Evolutionary conservation across 2,113 vertebrate species (phyloP).

Genomic region (Vidua chalybeata): DNA sequence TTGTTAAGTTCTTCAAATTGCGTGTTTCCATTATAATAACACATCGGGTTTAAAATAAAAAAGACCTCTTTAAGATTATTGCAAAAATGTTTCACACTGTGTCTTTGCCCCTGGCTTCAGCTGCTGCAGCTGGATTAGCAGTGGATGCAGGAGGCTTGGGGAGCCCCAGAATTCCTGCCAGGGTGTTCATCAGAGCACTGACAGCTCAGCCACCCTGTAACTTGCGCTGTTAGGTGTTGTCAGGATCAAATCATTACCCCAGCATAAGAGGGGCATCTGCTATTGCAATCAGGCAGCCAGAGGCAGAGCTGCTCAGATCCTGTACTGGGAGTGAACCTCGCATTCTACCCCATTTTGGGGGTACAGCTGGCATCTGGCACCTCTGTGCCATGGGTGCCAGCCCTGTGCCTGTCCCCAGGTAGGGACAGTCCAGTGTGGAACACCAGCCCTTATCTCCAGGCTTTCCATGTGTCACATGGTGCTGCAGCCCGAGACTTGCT

Average conservation of each 20-base stretch:
- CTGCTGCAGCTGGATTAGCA: not conserved
- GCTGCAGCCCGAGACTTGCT: not conserved
- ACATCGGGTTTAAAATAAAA: not conserved
- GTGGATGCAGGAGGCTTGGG: not conserved
- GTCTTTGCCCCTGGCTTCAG: not conserved
- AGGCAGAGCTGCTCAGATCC: not conserved
- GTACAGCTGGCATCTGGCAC: not conserved
- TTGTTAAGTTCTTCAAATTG: not conserved
- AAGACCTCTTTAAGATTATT: not conserved
- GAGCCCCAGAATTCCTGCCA: not conserved
- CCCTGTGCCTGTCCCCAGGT: not conserved
- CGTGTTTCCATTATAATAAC: not conserved
- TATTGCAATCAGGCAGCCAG: not conserved
- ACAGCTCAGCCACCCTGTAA: not conserved
- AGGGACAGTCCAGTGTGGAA: not conserved
- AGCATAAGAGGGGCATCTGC: not conserved
- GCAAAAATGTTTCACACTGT: not conserved
- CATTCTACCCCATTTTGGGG: not conserved
- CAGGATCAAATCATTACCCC: not conserved
- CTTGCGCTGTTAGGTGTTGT: not conserved
- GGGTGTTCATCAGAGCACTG: not conserved
- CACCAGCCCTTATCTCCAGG: not conserved
- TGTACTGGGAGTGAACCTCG: not conserved
- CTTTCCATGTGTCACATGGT: not conserved
- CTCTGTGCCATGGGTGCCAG: rapidly evolving